Percentiles rank a stretch among this genome's conserved stretches.
These are phyloP conservation scores for Cnemophilus loriae DNA, from an alignment of 2,113 vertebrate species.

Conservation along the genomic window DNA sequence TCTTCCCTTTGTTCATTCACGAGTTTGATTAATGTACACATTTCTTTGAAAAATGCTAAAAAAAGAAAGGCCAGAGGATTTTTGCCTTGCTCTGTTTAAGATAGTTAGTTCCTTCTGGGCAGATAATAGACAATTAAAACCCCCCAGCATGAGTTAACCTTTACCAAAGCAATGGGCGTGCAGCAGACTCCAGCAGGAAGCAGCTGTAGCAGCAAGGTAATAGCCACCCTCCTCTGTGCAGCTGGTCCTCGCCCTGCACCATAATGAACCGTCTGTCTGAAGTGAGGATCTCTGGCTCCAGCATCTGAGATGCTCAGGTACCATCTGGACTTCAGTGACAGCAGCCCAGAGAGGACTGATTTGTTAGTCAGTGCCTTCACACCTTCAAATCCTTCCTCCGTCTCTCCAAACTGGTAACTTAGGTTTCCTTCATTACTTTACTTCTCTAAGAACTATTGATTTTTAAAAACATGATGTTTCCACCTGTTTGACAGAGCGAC, in stretches of 20 bases:
- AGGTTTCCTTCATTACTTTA: not conserved
- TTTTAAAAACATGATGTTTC: not conserved
- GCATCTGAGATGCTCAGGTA: not conserved
- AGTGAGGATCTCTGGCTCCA: not conserved
- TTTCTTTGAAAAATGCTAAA: not conserved
- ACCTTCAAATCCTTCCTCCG: not conserved
- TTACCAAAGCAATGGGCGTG: not conserved
- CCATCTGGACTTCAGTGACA: not conserved
- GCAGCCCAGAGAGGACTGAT: not conserved
- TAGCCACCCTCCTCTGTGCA: not conserved
- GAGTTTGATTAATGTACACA: not conserved
- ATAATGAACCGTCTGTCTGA: not conserved
- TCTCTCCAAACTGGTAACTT: not conserved
- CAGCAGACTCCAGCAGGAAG: not conserved
- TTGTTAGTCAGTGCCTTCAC: not conserved
- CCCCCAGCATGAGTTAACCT: slow-evolving; percentile 1
- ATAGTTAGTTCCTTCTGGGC: not conserved
- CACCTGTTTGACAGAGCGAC: not conserved
- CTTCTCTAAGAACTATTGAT: not conserved
- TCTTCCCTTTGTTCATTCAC: not conserved
- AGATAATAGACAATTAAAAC: slow-evolving; percentile 16
- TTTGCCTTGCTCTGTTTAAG: not conserved
- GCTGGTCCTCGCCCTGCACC: not conserved
- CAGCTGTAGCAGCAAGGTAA: not conserved
- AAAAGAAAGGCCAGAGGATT: not conserved